phyloP scores from a whole-genome alignment of 2,888 invertebrate species.

The Alloplasta piceator region DNA sequence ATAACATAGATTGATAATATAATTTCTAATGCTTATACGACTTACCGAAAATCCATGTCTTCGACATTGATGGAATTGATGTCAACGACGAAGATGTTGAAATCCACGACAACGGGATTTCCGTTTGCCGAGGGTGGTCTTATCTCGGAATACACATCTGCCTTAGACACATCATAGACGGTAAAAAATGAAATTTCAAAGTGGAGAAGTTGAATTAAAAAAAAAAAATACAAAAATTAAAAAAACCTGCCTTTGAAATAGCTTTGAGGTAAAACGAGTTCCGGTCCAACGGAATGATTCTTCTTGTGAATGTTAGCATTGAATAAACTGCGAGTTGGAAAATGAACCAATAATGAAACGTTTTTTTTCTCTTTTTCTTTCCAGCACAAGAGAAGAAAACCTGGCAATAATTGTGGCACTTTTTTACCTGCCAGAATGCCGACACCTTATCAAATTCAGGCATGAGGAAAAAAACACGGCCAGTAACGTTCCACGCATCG shows the following conservation, averaged over 20 bases:
- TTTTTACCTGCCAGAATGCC: slow-evolving; percentile 72
- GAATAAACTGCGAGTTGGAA: slow-evolving; percentile 67
- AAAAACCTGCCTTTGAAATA: slow-evolving; percentile 89
- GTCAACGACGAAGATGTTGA: slow-evolving; percentile 93
- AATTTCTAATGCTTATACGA: neutral
- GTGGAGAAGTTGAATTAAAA: slow-evolving; percentile 39
- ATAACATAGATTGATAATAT: too few relatives aligned
- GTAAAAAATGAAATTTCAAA: neutral
- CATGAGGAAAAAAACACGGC: slow-evolving; percentile 68
- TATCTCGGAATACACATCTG: slow-evolving; percentile 86
- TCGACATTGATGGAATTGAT: slow-evolving; percentile 95
- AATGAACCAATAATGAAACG: slow-evolving; percentile 8
- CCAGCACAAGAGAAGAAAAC: neutral
- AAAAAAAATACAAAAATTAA: slow-evolving; percentile 32
- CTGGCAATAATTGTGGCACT: neutral
- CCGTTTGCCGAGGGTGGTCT: slow-evolving; percentile 90
- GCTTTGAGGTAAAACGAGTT: slow-evolving; percentile 89
- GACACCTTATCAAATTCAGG: slow-evolving; percentile 67
- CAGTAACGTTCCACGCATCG: slow-evolving; percentile 74
- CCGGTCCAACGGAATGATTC: slow-evolving; percentile 86
- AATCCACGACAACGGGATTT: slow-evolving; percentile 90
- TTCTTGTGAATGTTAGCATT: slow-evolving; percentile 69
- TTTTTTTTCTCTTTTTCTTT: neutral
- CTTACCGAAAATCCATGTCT: slow-evolving; percentile 94
- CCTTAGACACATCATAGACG: neutral